Base-by-base conservation (phyloP, 2,113 vertebrate species). In the Scortum barcoo region DNA sequence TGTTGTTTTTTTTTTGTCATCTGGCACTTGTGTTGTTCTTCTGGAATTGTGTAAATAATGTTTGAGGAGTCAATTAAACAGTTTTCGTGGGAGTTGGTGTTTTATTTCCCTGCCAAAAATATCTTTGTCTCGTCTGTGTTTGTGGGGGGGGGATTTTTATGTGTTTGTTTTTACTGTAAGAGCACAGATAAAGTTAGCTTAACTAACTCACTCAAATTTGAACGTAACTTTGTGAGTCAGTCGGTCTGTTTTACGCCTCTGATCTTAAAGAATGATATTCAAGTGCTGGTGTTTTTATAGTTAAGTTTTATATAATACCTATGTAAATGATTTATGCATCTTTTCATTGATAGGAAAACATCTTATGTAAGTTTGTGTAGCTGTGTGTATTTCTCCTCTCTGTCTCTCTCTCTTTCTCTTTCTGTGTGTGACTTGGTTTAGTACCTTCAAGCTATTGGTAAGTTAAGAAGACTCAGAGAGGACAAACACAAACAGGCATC, bases 21-120 rank as follows among this genome's bases (percentile, higher is more conserved):
- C 86, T 89, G 85, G 86, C 85, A 91, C 85, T 90, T 88, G 77
- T 88, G 80, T 73, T 81, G 72, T 82, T 91, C 79, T 84, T 86
- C 91, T 89, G 88, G 61, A 93, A 84, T 79, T 90, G 72, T 93
- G 93, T 94, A 93, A 93, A 93, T 93, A 94, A 91, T 90, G 86
- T 92, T 89, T 84, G 81, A 92, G 77, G 68, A 86, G 73, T 91
- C 83, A 87, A 94, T 89, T 87, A 94, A 94, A 91, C 54, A 28
- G 69, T 88, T 93, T 92, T 84, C 46, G 80, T 92, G 91, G 91
- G 92, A 86, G 36, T 54, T 38, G 20, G 60, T 65, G 69, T 80
- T 51, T 33, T 50, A 12, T 61, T 69, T 60, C 28, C 38, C 14
- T 76, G 53, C 19, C 33, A 70, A 26, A 70, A 26, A 71, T 40